Evolutionary conservation across 2,888 invertebrate genomes (phyloP).

Genomic region (Agriopis aurantiaria): DNA sequence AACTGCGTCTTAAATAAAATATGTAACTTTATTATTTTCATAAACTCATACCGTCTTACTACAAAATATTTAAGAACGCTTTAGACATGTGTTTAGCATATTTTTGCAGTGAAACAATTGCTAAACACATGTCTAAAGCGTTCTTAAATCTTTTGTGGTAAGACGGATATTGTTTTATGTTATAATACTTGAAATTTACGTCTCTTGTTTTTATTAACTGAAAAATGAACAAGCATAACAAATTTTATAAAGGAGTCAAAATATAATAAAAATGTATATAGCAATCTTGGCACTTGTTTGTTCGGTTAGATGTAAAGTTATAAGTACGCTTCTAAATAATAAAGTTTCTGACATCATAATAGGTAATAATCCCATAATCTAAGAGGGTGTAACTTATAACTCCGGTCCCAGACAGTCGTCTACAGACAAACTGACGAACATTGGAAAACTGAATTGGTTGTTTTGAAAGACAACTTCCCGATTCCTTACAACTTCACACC

Average conservation of each 20-base stretch:
- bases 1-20: no score
- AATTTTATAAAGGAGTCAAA: conserved; percentile 5
- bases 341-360: conserved; percentile 25
- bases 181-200: no score
- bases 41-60: no score
- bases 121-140: no score
- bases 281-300: conserved; percentile 20
- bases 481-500: background rate
- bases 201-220: no score
- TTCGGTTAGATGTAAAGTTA: conserved; percentile 18
- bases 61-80: no score
- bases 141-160: no score
- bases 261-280: conserved; percentile 13
- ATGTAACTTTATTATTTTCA: no score
- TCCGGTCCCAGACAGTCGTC: background rate
- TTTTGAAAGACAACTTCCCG: background rate
- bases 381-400: conserved; percentile 1
- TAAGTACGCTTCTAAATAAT: conserved; percentile 4
- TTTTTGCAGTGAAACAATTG: no score
- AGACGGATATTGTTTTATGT: no score
- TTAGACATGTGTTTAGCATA: no score
- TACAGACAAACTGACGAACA: background rate
- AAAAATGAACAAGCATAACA: background rate
- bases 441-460: background rate
- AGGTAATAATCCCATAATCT: conserved; percentile 11